A percentile compares a stretch with the other conserved stretches of the same genome.
These are phyloP conservation scores for Grus americana DNA, from an alignment of 2,113 vertebrate genomes.

Conservation along the genomic window DNA sequence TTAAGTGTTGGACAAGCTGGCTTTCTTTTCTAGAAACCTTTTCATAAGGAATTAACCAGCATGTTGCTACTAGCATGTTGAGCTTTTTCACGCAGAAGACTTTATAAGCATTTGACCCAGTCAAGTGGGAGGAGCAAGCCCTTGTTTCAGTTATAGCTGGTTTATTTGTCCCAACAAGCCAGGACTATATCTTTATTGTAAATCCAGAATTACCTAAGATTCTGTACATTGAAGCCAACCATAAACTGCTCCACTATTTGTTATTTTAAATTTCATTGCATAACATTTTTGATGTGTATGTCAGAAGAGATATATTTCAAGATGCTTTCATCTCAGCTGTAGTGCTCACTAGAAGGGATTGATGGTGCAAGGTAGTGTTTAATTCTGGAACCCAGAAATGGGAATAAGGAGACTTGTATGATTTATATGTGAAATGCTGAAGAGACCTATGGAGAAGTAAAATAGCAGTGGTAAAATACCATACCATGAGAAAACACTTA, in stretches of 20 bases:
- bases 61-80: neutral
- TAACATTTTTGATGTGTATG: neutral
- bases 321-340: neutral
- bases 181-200: neutral
- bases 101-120: neutral
- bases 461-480: neutral
- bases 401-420: neutral
- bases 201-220: neutral
- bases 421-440: neutral
- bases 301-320: neutral
- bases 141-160: neutral
- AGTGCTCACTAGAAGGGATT: neutral
- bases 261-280: neutral
- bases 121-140: neutral
- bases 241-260: neutral
- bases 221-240: neutral
- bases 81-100: neutral
- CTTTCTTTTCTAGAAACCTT: neutral
- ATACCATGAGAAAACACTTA: neutral
- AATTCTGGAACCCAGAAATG: neutral
- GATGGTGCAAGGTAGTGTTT: neutral
- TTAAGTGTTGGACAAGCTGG: neutral
- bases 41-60: neutral
- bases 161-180: neutral
- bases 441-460: neutral